phyloP scores from a whole-genome alignment of 1,140 invertebrate genomes.

The Leucophenga varia region DNA sequence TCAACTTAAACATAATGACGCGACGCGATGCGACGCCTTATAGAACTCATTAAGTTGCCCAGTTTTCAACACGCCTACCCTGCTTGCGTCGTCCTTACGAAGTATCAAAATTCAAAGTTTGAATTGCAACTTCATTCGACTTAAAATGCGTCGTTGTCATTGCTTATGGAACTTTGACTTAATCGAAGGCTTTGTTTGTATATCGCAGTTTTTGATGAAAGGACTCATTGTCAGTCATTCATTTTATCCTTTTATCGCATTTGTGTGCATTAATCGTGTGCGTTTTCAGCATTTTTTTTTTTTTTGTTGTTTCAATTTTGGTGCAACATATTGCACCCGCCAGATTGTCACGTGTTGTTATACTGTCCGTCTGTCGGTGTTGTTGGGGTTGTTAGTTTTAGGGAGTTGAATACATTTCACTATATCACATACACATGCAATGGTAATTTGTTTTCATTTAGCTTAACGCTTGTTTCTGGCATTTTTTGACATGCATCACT shows the following conservation, averaged over 20 bases:
- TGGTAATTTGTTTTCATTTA: constrained; percentile 55
- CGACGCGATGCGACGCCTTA: background rate
- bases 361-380: constrained; percentile 12
- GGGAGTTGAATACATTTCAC: background rate
- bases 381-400: background rate
- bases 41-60: background rate
- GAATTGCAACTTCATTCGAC: no score
- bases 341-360: background rate
- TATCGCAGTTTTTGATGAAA: no score
- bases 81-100: no score
- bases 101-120: no score
- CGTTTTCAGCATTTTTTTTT: no score
- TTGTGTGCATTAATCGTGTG: no score
- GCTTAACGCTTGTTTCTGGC: constrained; percentile 51
- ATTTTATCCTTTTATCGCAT: no score
- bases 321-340: constrained; percentile 7
- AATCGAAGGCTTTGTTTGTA: no score
- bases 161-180: no score
- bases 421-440: constrained; percentile 29
- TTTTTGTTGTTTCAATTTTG: constrained; percentile 1
- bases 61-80: background rate
- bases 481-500: constrained; percentile 46
- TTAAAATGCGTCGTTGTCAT: no score
- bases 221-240: no score
- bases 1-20: background rate